These are phyloP conservation scores for Blastomussa wellsi DNA, from an alignment of 92 coral and sea anemone species.

Conservation along the genomic window DNA sequence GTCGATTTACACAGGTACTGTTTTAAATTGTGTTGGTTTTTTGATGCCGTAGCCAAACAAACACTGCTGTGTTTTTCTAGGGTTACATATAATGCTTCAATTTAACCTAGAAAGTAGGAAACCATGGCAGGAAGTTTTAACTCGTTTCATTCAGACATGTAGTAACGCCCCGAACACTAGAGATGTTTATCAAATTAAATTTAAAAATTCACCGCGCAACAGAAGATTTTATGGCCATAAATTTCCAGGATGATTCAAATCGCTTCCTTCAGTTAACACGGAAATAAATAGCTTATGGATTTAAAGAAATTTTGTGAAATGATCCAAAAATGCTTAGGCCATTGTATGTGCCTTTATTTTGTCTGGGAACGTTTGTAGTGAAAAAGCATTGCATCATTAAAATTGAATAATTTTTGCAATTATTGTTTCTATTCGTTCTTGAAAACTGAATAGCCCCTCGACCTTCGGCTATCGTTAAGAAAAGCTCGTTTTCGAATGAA, in stretches of 20 bases:
- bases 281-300: slow-evolving; percentile 1
- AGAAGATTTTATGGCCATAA: slow-evolving; percentile 22
- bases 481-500: not conserved
- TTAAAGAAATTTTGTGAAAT: not conserved
- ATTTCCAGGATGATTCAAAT: slow-evolving; percentile 25
- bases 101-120: not conserved
- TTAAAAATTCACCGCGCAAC: slow-evolving; percentile 16
- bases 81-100: not conserved
- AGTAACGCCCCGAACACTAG: slow-evolving; percentile 6
- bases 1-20: slow-evolving; percentile 1
- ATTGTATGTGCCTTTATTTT: not conserved
- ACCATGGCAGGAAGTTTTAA: not conserved
- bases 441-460: not conserved
- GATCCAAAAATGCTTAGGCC: not conserved
- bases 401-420: not conserved
- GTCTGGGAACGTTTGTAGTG: not conserved
- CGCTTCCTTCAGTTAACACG: not conserved
- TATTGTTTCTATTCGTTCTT: not conserved
- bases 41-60: not conserved
- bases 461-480: not conserved
- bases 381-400: slow-evolving; percentile 2
- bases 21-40: not conserved
- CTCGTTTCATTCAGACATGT: slow-evolving; percentile 17
- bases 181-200: slow-evolving; percentile 42
- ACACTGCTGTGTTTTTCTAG: slow-evolving; percentile 9